A percentile compares a stretch with the other conserved stretches of the same genome.
Conservation (phyloP, 2,888 invertebrate genomes). For the Heliconius hortense region DNA sequence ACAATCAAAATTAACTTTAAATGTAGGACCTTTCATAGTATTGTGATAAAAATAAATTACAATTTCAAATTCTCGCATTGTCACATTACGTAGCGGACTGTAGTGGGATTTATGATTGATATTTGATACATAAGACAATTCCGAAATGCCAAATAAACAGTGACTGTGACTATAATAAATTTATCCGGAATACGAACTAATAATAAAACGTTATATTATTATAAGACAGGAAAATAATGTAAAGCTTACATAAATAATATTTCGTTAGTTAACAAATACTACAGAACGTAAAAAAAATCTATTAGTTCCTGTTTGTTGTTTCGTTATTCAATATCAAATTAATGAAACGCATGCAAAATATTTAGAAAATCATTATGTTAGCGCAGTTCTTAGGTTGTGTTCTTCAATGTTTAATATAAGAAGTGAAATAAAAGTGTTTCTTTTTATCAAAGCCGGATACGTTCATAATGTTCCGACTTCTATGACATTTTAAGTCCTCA, state of each 20-base stretch:
- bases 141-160: too few species aligned
- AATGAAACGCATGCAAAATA: not conserved
- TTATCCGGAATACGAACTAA: too few species aligned
- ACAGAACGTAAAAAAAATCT: slow-evolving; percentile 23
- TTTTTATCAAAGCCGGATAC: not conserved
- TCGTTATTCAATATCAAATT: slow-evolving; percentile 13
- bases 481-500: slow-evolving; percentile 2
- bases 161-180: too few species aligned
- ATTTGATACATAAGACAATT: too few species aligned
- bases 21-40: too few species aligned
- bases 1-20: too few species aligned
- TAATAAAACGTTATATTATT: not conserved
- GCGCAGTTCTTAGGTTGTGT: not conserved
- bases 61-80: not conserved
- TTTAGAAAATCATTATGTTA: not conserved
- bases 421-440: not conserved
- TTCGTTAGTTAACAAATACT: slow-evolving; percentile 36
- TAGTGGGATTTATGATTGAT: too few species aligned
- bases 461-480: not conserved
- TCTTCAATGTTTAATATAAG: not conserved
- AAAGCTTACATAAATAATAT: slow-evolving; percentile 36
- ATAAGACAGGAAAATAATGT: slow-evolving; percentile 33
- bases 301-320: slow-evolving; percentile 39
- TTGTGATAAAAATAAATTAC: not conserved
- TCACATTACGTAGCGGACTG: not conserved